Evolutionary conservation across 1,140 invertebrate species (phyloP), one percentile per base, ranked within the genome.

Genomic region (Rhyzopertha dominica): DNA sequence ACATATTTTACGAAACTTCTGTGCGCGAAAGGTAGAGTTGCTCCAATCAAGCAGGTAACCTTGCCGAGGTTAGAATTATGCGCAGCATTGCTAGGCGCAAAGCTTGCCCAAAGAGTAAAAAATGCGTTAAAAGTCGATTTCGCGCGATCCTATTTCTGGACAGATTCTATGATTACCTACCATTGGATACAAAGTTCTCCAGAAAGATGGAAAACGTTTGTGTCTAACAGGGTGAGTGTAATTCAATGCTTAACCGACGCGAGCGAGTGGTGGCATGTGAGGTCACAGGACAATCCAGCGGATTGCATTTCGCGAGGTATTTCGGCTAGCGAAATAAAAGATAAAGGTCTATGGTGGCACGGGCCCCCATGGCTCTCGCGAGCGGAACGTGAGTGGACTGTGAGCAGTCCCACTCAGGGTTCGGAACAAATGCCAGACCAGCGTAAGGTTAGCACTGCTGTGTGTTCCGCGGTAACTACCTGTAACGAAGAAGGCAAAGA

Each of bases 41-140:
- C 66, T 12, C 64, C 67, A 9, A 17, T 67, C 5, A 61, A 67
- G 46, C 28, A 41, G 30, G 32, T 60, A 5, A 54, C 62, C 5
- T 43, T 71, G 9, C 66, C 62, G 5, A 36, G 62, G 19, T 42
- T 70, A 8, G 68, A 69, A 50, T 37, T 69, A 7, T 60, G 51
- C 43, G 63, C 46, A 20, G 65, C 66, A 0, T 29, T 56, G 8
- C 31, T 64, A 7, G 20, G 61, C 1, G 43, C 58, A 0, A 31
- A 31, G 5, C 30, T 31, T 10, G 5, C 13, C 5, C 5, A 13
- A 31, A 31, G 13, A 13, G 5, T 31, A 31, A 22, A 2, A 41
- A 28, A 41, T 3, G 23, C 38, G 12, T 14, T 41, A 5, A 14
- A 26, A 24, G 17, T 41, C 3, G 23, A 28, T 4, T 29, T 41